phyloP scores from a whole-genome alignment of 2,113 vertebrate species.

The Acanthochromis polyacanthus region DNA sequence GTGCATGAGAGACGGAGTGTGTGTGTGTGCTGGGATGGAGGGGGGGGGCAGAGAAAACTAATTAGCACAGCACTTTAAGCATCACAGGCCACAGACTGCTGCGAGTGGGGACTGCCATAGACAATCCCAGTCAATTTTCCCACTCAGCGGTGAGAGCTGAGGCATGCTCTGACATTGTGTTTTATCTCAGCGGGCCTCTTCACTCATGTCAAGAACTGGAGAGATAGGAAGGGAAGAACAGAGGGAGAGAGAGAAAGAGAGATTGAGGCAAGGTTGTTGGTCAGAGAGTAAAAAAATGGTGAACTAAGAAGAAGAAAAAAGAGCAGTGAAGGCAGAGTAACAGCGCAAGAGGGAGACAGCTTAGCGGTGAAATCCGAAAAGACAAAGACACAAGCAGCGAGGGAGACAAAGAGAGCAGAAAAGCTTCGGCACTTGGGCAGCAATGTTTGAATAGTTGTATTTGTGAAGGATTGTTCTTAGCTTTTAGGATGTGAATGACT shows the following conservation, averaged over 20 bases:
- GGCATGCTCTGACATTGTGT: slow-evolving; percentile 74
- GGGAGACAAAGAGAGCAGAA: not conserved
- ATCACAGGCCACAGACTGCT: slow-evolving; percentile 77
- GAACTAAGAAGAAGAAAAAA: slow-evolving; percentile 25
- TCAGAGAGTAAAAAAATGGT: slow-evolving; percentile 26
- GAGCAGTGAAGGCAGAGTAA: slow-evolving; percentile 17
- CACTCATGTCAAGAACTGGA: slow-evolving; percentile 63
- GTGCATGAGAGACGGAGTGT: not conserved
- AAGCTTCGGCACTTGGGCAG: slow-evolving; percentile 1
- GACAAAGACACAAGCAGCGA: slow-evolving; percentile 16
- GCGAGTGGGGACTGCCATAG: slow-evolving; percentile 76
- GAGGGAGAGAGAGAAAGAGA: not conserved
- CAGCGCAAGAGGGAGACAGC: not conserved
- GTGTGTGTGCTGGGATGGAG: slow-evolving; percentile 40
- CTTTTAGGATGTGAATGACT: not conserved
- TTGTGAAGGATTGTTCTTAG: not conserved
- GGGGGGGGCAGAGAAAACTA: slow-evolving; percentile 71
- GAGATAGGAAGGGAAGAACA: slow-evolving; percentile 30
- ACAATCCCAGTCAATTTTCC: slow-evolving; percentile 82
- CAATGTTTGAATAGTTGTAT: not conserved
- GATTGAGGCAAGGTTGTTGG: slow-evolving; percentile 34
- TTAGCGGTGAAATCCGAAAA: slow-evolving; percentile 19
- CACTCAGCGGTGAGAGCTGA: slow-evolving; percentile 77
- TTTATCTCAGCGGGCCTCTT: slow-evolving; percentile 75
- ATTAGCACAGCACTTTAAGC: slow-evolving; percentile 81